Evolutionary conservation across 2,888 invertebrate genomes (phyloP).

Genomic region (Sarcophaga subvicina): DNA sequence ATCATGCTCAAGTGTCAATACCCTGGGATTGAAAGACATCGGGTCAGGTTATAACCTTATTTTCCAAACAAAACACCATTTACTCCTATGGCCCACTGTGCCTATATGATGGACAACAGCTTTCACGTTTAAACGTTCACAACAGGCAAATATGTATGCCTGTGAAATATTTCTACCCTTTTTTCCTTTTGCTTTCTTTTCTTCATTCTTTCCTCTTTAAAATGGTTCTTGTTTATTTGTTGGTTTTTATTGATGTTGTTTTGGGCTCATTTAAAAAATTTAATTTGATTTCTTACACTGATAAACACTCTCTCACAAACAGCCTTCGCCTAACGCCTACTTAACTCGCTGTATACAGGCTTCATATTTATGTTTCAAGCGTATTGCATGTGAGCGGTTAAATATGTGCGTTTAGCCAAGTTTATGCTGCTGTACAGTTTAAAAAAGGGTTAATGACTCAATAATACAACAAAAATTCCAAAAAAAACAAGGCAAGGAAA

Average conservation of each 20-base stretch:
- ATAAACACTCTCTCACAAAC: slow-evolving; percentile 46
- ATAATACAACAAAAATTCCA: slow-evolving; percentile 16
- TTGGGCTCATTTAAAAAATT: slow-evolving; percentile 68
- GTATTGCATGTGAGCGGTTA: neutral
- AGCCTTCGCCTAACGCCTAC: slow-evolving; percentile 64
- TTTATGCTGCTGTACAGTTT: slow-evolving; percentile 29
- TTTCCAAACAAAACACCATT: no score
- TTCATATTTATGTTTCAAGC: neutral
- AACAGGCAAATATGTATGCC: slow-evolving; percentile 13
- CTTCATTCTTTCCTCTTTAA: no score
- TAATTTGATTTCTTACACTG: slow-evolving; percentile 70
- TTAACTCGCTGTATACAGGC: slow-evolving; percentile 47
- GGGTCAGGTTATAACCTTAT: no score
- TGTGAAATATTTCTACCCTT: slow-evolving; percentile 47
- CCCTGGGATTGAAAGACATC: no score
- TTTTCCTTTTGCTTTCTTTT: neutral
- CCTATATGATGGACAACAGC: neutral
- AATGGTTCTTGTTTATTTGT: slow-evolving; percentile 14
- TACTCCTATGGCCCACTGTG: neutral
- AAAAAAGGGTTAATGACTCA: slow-evolving; percentile 65
- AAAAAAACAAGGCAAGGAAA: slow-evolving; percentile 6
- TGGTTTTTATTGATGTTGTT: slow-evolving; percentile 33
- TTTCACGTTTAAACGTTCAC: neutral
- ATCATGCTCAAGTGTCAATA: no score
- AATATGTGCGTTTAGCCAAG: neutral